Base-by-base conservation (phyloP, 2,888 invertebrate species). In the Eurois occulta region DNA sequence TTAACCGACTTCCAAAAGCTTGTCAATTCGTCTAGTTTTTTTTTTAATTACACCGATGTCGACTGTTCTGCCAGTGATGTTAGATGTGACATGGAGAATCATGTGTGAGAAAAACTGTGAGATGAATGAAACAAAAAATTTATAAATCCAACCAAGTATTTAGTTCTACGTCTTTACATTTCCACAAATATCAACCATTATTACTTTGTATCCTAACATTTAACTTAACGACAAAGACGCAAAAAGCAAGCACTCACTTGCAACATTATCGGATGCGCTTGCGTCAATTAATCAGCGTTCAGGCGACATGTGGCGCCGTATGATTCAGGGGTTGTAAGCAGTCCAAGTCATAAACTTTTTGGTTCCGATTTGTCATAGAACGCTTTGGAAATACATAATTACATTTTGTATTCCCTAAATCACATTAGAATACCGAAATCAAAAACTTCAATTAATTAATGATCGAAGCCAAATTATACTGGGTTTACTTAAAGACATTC, bases 241-340 rank as follows among this genome's bases (percentile, higher is more conserved):
- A 18, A 65, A 41, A 65, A n/a, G 16, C 80, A 81, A n/a, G 21
- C 80, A 81, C 78, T 84, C 66, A 80, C 80, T 85, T 80, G 81
- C 55, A 79, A 81, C 79, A 83, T 58, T 74, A 76, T 83, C 66
- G 71, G 73, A 83, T 81, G 84, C 80, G 78, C 80, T 81, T 83
- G 81, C 75, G 80, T 79, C 80, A 48, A 87, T 86, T 86, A 86
- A 85, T 87, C 77, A 87, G 75, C 70, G 66, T 79, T 70, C 69
- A 65, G 66, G 77, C 78, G 87, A 86, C 90, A 88, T 86, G 81
- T 89, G 90, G 90, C 89, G 90, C 90, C 86, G 28, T 64, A 75
- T 86, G 84, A 85, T 82, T 84, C 84, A 85, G 80, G 75, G 65
- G 77, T 72, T 75, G 52, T 3, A 0, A 65, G 38, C 55, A 64